These are phyloP conservation scores for Anaspis maculata DNA, from an alignment of 2,888 invertebrate species.

Conservation along the genomic window DNA sequence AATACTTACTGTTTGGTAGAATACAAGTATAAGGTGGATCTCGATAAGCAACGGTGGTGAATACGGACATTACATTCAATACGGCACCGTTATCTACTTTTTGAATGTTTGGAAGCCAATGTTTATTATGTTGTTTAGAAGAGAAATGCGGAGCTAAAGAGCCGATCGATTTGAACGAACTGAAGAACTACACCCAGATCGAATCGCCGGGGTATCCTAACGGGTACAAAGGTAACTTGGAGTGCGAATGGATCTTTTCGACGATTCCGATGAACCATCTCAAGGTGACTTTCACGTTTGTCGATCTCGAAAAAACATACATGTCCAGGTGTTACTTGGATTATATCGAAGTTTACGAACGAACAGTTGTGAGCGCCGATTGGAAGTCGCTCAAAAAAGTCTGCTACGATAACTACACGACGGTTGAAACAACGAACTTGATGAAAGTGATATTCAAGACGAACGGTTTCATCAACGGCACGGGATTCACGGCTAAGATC, in stretches of 20 bases:
- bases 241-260: constrained; percentile 68
- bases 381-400: constrained; percentile 49
- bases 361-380: constrained; percentile 39
- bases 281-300: constrained; percentile 45
- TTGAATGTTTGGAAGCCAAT: no score
- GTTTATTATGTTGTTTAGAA: neutral
- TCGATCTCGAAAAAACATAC: constrained; percentile 51
- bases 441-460: constrained; percentile 62
- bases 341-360: constrained; percentile 50
- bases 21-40: no score
- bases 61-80: no score
- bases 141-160: constrained; percentile 11
- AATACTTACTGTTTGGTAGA: no score
- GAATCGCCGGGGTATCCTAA: constrained; percentile 70
- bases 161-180: constrained; percentile 25
- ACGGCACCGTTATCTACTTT: no score
- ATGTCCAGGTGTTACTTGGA: constrained; percentile 51
- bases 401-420: constrained; percentile 47
- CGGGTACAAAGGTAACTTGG: constrained; percentile 53
- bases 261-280: constrained; percentile 55
- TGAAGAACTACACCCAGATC: constrained; percentile 35
- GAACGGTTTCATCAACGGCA: constrained; percentile 51
- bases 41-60: no score
- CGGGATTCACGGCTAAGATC: constrained; percentile 60
- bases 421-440: constrained; percentile 18